Percentiles rank a stretch among this genome's conserved stretches.
phyloP scores from a whole-genome alignment of 2,113 vertebrate genomes.

The Microtus montanus region DNA sequence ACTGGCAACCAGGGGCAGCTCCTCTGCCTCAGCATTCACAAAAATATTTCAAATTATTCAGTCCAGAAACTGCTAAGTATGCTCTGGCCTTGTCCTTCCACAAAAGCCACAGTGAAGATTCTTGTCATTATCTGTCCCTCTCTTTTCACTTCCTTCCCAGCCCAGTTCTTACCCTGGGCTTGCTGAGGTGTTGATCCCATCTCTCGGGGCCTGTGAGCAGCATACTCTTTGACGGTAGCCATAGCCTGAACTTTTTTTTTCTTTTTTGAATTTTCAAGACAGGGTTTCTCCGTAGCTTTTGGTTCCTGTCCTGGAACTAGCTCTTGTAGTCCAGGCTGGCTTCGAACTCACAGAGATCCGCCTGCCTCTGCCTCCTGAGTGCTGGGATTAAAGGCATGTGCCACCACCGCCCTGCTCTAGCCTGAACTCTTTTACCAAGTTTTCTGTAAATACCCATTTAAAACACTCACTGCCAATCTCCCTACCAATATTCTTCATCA shows the following conservation, averaged over 20 bases:
- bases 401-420: not conserved
- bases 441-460: not conserved
- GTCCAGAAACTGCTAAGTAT: not conserved
- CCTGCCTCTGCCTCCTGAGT: no score
- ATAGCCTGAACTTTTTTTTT: not conserved
- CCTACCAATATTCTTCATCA: not conserved
- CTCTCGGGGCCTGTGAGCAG: not conserved
- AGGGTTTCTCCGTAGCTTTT: no score
- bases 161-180: not conserved
- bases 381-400: no score
- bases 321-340: no score
- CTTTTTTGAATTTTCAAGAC: no score
- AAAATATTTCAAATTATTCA: not conserved
- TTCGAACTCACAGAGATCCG: no score
- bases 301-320: no score
- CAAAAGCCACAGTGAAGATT: not conserved
- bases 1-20: not conserved
- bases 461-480: not conserved
- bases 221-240: not conserved
- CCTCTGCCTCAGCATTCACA: accelerated
- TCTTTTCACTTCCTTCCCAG: not conserved
- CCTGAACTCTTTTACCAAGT: not conserved
- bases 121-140: no score
- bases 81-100: not conserved
- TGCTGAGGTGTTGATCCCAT: accelerated